Percentiles rank a stretch among this genome's conserved stretches.
Evolutionary conservation across 2,113 vertebrate genomes (phyloP).

Genomic region (Carassius carassius): DNA sequence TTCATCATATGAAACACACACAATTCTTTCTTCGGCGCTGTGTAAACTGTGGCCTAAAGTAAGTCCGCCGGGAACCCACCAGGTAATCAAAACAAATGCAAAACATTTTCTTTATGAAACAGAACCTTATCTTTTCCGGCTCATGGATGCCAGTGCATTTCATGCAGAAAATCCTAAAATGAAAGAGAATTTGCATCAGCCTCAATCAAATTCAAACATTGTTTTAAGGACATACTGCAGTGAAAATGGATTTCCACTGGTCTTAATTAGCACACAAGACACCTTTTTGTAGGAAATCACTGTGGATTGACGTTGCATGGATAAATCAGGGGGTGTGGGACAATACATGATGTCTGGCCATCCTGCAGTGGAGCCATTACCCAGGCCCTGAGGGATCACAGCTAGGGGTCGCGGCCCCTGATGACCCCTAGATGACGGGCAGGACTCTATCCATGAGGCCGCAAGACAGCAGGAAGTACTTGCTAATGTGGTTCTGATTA

Average conservation of each 20-base stretch:
- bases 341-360: background rate
- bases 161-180: background rate
- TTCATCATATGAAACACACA: constrained; percentile 3
- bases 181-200: background rate
- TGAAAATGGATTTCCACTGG: background rate
- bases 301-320: background rate
- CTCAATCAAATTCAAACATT: background rate
- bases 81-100: background rate
- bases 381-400: constrained; percentile 34
- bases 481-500: constrained; percentile 51
- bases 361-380: constrained; percentile 33
- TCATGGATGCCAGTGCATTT: background rate
- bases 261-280: background rate
- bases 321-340: background rate
- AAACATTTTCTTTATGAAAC: constrained; percentile 4
- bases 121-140: constrained; percentile 2
- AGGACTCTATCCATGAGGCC: background rate
- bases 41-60: constrained; percentile 42
- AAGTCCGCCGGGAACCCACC: background rate
- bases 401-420: constrained; percentile 8
- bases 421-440: constrained; percentile 1
- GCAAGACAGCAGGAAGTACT: constrained; percentile 46
- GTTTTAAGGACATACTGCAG: background rate
- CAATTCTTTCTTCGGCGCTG: constrained; percentile 47
- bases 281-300: background rate